These are phyloP conservation scores for Dasyprocta punctata DNA, from an alignment of 2,113 vertebrate species.

Conservation along the genomic window DNA sequence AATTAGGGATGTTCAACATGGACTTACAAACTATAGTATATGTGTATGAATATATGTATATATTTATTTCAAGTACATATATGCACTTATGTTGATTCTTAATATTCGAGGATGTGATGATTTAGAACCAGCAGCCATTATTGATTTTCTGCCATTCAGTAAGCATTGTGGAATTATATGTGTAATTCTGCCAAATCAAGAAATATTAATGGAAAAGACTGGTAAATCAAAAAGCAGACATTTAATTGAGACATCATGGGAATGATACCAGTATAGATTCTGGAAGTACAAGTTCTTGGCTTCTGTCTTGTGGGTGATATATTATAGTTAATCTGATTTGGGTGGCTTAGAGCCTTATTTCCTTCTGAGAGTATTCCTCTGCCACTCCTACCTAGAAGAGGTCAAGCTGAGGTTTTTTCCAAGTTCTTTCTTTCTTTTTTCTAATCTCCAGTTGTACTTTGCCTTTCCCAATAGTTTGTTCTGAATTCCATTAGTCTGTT, in stretches of 20 bases:
- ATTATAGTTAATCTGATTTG: not conserved
- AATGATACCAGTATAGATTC: not conserved
- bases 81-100: not conserved
- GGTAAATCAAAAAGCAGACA: not conserved
- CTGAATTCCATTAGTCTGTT: conserved; percentile 12
- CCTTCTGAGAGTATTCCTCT: not conserved
- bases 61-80: not conserved
- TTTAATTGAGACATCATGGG: not conserved
- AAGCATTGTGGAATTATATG: not conserved
- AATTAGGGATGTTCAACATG: not conserved
- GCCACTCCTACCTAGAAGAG: not conserved
- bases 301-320: not conserved
- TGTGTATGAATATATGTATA: not conserved
- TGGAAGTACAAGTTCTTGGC: not conserved
- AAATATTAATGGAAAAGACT: not conserved
- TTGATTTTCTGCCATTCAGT: not conserved
- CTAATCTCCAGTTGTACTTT: conserved; percentile 33
- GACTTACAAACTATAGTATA: not conserved
- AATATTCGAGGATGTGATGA: not conserved
- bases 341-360: not conserved
- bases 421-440: not conserved
- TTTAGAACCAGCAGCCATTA: not conserved
- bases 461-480: conserved; percentile 38
- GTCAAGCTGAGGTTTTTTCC: conserved; percentile 31
- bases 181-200: not conserved